Conservation (phyloP, 2,113 vertebrate species). For the Hydrolagus affinis region DNA sequence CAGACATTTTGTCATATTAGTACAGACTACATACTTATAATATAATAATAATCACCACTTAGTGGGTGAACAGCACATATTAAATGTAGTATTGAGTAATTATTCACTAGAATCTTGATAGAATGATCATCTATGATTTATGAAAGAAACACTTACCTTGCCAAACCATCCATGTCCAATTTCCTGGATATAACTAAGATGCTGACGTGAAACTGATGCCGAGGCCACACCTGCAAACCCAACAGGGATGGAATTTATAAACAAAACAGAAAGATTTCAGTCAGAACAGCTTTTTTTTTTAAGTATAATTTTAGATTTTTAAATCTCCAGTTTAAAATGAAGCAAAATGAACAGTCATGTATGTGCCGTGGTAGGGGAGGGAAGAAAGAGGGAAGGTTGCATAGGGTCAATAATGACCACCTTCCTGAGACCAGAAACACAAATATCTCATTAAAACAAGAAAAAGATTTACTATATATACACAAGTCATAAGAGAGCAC, state of each 20-base stretch:
- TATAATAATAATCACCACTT: no score
- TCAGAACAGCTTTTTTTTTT: not conserved
- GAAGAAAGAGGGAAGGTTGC: not conserved
- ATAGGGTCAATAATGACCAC: not conserved
- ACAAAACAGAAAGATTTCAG: not conserved
- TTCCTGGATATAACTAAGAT: slow-evolving; percentile 93
- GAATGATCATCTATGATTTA: not conserved
- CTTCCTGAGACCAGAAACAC: not conserved
- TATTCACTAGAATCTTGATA: not conserved
- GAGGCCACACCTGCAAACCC: slow-evolving; percentile 67
- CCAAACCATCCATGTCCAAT: slow-evolving; percentile 95
- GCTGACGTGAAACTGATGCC: slow-evolving; percentile 73
- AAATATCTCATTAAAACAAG: no score
- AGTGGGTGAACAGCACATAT: no score
- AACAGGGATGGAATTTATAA: slow-evolving; percentile 37
- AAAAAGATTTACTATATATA: not conserved
- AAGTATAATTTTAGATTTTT: not conserved
- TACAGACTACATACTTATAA: no score
- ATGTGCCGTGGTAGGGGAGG: not conserved
- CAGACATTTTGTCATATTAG: no score
- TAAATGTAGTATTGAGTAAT: not conserved
- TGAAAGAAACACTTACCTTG: slow-evolving; percentile 61
- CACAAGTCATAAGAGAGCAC: not conserved
- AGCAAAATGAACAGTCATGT: not conserved
- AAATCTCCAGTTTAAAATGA: not conserved